phyloP scores from a whole-genome alignment of 1,140 invertebrate species.

The Bathynomus jamesi region DNA sequence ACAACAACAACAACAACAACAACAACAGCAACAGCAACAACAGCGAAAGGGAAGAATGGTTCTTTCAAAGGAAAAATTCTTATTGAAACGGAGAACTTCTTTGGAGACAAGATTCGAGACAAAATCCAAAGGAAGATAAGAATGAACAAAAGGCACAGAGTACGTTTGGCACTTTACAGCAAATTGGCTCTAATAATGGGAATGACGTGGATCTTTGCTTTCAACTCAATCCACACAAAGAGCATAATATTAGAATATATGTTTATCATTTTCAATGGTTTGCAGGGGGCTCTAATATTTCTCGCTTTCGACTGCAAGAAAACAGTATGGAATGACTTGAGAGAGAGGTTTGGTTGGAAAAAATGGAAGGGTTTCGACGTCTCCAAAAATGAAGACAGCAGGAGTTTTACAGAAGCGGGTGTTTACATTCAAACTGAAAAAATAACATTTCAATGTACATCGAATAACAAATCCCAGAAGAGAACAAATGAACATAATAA shows the following conservation, averaged over 20 bases:
- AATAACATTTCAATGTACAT: too few relatives aligned
- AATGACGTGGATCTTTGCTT: slow-evolving; percentile 44
- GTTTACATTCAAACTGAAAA: neutral
- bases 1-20: neutral
- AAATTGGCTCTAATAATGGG: slow-evolving; percentile 49
- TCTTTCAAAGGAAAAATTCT: neutral
- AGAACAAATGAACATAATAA: too few relatives aligned
- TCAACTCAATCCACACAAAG: slow-evolving; percentile 21
- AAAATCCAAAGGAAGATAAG: slow-evolving; percentile 20
- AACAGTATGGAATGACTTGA: slow-evolving; percentile 52
- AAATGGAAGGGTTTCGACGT: neutral
- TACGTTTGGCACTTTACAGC: slow-evolving; percentile 46
- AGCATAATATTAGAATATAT: slow-evolving; percentile 42
- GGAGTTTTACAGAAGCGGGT: neutral
- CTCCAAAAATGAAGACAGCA: neutral
- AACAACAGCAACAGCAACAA: neutral
- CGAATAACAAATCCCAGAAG: too few relatives aligned
- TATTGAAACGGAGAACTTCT: neutral
- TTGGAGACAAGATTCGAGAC: slow-evolving; percentile 2
- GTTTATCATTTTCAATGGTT: slow-evolving; percentile 45
- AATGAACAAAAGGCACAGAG: slow-evolving; percentile 21
- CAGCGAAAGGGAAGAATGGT: neutral
- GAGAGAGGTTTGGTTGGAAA: slow-evolving; percentile 41
- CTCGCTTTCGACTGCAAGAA: slow-evolving; percentile 62
- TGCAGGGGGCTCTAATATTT: slow-evolving; percentile 58